Base-by-base conservation (phyloP, 2,113 vertebrate species). In the Toxotes chatareus region DNA sequence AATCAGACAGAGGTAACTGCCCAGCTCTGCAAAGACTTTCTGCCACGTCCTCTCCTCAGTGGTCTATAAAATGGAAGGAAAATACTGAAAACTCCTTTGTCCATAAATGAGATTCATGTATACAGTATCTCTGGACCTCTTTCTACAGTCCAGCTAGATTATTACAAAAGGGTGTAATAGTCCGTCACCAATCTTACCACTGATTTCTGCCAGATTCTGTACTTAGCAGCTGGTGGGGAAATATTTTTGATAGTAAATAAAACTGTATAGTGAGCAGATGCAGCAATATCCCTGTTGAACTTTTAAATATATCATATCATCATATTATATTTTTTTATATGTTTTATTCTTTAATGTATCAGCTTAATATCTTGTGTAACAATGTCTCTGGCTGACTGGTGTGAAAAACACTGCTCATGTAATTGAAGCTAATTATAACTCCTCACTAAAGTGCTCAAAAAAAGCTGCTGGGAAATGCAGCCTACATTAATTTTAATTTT, bases 1-100 rank as follows among this genome's bases (percentile, higher is more conserved):
- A 84, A 85, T 90, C 81, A 72, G 19, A 72, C 5, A 13, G 40
- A 40, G 47, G 75, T 88, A 89, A 83, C 65, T 82, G 83, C 83
- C n/a, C 49, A 59, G 57, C 62, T 69, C 79, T 82, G 84, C 86
- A 88, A 86, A 74, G 64, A 32, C 69, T 78, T 76, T 34, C 47
- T 76, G 55, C 79, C 83, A 86, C 49, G 72, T 61, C 66, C 14
- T 82, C 53, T 82, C 84, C 76, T 84, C 63, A 1, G 84, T 84
- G 89, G 72, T 86, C 78, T 23, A 87, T 88, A 86, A 91, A 87
- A 40, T 64, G 27, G 16, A 42, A 0, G 44, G 21, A 66, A 86
- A 89, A 85, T 75, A 86, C 61, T 71, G 40, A 78, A 88, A 89
- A 79, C 23, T 66, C 47, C 42, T 83, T 49, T 62, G 67, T 83